Percentiles rank a stretch among this genome's conserved stretches.
phyloP scores from a whole-genome alignment of 2,888 invertebrate species.

The Sesia apiformis region DNA sequence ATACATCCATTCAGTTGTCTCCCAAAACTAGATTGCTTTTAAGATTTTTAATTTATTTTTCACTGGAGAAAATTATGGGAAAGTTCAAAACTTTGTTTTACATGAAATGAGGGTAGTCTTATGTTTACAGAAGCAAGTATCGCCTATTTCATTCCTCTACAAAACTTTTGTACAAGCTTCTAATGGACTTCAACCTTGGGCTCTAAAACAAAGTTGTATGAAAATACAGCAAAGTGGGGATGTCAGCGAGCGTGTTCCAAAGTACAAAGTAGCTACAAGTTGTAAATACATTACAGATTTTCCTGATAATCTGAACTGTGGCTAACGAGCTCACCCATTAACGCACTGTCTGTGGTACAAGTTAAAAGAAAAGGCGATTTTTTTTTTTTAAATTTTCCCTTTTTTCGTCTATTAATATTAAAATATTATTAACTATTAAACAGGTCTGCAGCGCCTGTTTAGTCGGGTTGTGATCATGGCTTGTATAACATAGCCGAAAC shows the following conservation, averaged over 20 bases:
- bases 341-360: slow-evolving; percentile 25
- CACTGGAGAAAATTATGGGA: too few relatives aligned
- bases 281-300: slow-evolving; percentile 55
- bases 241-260: slow-evolving; percentile 1
- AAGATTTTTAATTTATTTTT: neutral
- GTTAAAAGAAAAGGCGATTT: slow-evolving; percentile 9
- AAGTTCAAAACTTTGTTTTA: too few relatives aligned
- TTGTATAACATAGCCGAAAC: too few relatives aligned
- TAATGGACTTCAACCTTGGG: neutral
- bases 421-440: too few relatives aligned
- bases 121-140: too few relatives aligned
- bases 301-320: slow-evolving; percentile 53
- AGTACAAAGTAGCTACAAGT: slow-evolving; percentile 30
- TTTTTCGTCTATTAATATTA: too few relatives aligned
- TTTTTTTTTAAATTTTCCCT: too few relatives aligned
- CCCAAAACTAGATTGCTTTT: neutral
- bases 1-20: neutral
- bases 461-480: too few relatives aligned
- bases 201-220: neutral
- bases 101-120: too few relatives aligned
- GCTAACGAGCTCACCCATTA: slow-evolving; percentile 62
- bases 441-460: too few relatives aligned
- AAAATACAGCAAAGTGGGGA: neutral
- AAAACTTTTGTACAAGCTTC: neutral
- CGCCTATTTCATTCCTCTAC: too few relatives aligned